Evolutionary conservation across 2,113 vertebrate species (phyloP).

Genomic region (Piprites chloris): DNA sequence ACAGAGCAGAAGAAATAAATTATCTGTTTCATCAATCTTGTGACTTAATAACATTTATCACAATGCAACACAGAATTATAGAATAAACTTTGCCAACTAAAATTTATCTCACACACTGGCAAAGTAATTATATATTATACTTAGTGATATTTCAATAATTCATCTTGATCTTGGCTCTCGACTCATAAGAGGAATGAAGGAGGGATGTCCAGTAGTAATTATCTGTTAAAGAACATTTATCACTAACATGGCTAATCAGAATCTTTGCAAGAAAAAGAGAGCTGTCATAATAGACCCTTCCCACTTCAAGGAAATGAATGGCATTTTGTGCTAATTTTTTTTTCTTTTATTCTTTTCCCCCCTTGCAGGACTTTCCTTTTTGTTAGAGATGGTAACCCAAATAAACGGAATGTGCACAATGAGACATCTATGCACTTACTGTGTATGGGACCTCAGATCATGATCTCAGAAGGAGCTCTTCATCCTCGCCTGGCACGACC

Average conservation of each 20-base stretch:
- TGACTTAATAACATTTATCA: not conserved
- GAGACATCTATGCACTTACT: constrained; percentile 95
- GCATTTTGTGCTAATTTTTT: not conserved
- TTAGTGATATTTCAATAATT: not conserved
- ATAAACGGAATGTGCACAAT: constrained; percentile 96
- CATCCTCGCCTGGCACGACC: constrained; percentile 88
- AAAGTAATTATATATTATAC: not conserved
- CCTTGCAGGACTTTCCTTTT: constrained; percentile 88
- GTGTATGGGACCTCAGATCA: constrained; percentile 95
- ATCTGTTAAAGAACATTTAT: not conserved
- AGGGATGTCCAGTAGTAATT: not conserved
- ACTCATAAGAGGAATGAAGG: not conserved
- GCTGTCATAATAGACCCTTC: not conserved
- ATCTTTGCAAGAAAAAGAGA: not conserved
- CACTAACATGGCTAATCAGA: not conserved
- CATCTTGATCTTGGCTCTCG: not conserved
- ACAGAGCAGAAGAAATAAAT: not conserved
- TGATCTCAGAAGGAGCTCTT: constrained; percentile 89
- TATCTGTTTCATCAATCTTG: not conserved
- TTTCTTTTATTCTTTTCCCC: not conserved
- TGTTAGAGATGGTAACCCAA: constrained; percentile 96
- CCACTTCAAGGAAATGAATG: not conserved
- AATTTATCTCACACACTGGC: not conserved
- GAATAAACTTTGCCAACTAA: not conserved
- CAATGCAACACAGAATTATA: not conserved